These are phyloP conservation scores for Musca vetustissima DNA, from an alignment of 1,140 invertebrate genomes.

Conservation along the genomic window DNA sequence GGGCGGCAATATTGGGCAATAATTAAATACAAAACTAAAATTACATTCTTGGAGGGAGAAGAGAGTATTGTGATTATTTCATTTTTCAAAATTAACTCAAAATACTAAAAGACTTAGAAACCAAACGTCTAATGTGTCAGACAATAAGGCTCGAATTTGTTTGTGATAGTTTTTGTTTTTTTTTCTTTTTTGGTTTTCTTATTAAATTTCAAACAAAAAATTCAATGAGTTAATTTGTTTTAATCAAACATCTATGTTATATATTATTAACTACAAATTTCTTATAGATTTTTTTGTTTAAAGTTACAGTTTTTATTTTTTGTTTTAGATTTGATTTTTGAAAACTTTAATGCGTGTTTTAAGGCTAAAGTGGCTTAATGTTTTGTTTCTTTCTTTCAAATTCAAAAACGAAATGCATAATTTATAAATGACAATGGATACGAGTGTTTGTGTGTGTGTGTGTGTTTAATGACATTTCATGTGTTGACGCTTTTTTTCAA, in stretches of 20 bases:
- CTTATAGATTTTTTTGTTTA: not conserved
- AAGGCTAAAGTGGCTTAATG: constrained; percentile 12
- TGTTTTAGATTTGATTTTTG: too few relatives aligned
- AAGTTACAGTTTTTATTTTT: too few relatives aligned
- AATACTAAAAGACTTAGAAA: too few relatives aligned
- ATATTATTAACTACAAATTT: not conserved
- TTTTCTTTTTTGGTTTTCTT: too few relatives aligned
- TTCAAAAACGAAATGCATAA: too few relatives aligned
- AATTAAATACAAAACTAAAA: not conserved
- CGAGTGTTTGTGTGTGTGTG: not conserved
- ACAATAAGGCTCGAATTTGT: too few relatives aligned
- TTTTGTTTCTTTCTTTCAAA: not conserved
- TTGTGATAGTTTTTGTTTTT: too few relatives aligned
- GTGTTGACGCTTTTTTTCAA: not conserved
- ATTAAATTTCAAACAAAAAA: not conserved
- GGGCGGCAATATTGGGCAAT: not conserved
- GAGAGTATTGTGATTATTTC: too few relatives aligned
- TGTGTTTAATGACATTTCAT: not conserved
- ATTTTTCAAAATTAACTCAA: too few relatives aligned
- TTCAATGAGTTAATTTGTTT: not conserved
- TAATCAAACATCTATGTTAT: not conserved
- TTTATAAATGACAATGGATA: too few relatives aligned
- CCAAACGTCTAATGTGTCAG: too few relatives aligned
- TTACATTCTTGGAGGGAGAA: too few relatives aligned
- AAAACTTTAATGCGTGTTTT: not conserved